Evolutionary conservation across 2,113 vertebrate species (phyloP), one percentile per base, ranked within the genome.

Genomic region (Glaucidium brasilianum): DNA sequence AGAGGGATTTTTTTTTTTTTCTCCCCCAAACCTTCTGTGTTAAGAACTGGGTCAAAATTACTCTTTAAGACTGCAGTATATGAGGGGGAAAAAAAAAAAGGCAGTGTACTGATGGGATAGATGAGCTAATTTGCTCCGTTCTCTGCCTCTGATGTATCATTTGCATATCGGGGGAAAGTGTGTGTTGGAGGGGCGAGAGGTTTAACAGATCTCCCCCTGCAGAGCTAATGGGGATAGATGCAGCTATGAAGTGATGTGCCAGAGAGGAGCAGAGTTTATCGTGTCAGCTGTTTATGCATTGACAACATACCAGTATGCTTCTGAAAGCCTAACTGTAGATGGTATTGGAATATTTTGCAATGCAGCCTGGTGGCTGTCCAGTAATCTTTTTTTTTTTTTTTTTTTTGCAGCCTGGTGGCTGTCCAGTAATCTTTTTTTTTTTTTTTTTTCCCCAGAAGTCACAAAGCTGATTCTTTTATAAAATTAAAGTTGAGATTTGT

Each of bases 221-320:
- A 37, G 73, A 37, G 52, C 66, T 53, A 2, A 3, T 3, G 20
- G 66, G 39, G 47, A 29, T 11, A 5, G 55, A 49, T 27, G n/a
- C 4, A 74, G 39, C 37, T 53, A 4, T 12, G 43, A 45, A 23
- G 37, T 18, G 34, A 19, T 15, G 14, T 25, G 11, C 21, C 25
- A 20, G 72, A 63, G 34, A 73, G 39, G 53, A 78, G n/a, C 79
- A 49, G 77, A 56, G 60, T 60, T 72, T 49, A 10, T 27, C 3
- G 0, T 25, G 1, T n/a, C n/a, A 20, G 27, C 53, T 55, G 0
- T 27, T 52, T 22, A 6, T 58, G 50, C 9, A 3, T 10, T 19
- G 41, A 17, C 20, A 30, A 12, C 32, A 1, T 11, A 7, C 12
- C 37, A 9, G 32, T 18, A 14, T 11, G 1, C 29, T 69, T 25